These are phyloP conservation scores for Setophaga coronata DNA, from an alignment of 2,113 vertebrate species.

Conservation along the genomic window DNA sequence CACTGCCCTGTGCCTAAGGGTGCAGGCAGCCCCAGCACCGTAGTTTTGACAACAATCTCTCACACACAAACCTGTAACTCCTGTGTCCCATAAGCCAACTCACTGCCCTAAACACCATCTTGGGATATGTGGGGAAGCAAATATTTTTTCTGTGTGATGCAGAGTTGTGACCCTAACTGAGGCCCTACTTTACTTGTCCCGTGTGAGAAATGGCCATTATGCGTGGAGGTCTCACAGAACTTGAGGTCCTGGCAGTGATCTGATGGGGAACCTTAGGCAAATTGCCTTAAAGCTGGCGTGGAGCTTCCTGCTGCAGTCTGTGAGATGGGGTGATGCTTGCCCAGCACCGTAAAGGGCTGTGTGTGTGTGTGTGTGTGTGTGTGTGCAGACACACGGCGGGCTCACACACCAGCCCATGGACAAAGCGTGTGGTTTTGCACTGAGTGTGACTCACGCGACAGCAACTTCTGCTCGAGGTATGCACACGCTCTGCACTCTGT, in stretches of 20 bases:
- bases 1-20: neutral
- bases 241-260: neutral
- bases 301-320: neutral
- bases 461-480: neutral
- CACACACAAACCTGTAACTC: neutral
- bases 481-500: neutral
- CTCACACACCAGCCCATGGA: neutral
- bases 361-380: rapidly evolving
- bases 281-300: neutral
- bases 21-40: neutral
- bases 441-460: neutral
- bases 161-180: neutral
- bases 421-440: neutral
- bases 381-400: neutral
- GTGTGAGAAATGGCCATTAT: rapidly evolving
- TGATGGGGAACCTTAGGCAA: neutral
- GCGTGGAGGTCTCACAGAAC: neutral
- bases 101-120: neutral
- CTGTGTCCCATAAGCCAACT: neutral
- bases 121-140: neutral
- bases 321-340: neutral
- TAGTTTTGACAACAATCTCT: neutral
- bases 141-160: neutral
- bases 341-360: rapidly evolving
- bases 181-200: neutral